Base-by-base conservation (phyloP, 2,113 vertebrate species). In the Cariama cristata region DNA sequence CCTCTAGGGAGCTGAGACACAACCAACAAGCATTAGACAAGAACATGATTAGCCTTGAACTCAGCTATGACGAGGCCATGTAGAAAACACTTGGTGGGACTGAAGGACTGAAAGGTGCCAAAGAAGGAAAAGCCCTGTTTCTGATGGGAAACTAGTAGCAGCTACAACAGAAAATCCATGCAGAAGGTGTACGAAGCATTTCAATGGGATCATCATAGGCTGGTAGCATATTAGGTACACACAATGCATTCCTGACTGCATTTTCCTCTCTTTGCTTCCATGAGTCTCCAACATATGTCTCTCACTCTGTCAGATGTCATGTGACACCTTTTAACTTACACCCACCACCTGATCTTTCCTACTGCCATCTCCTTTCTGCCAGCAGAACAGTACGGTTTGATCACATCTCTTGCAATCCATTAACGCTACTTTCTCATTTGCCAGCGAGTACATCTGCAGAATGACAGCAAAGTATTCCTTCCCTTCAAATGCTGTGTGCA, bases 331-430 rank as follows among this genome's bases (percentile, higher is more conserved):
- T 80, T 50, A 97, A 49, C 82, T 58, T 63, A 45, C 88, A 74
- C 90, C 79, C 85, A 88, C 88, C 1, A 0, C 8, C 82, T 88
- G 66, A 84, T 92, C 69, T 88, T 82, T 58, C 66, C 71, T 73
- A 42, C 75, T 90, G 90, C 74, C 85, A 88, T 20, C 92, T 66
- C 88, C 74, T 38, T 85, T 52, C 87, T 97, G 92, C 84, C 93
- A 96, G 81, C 58, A 76, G 71, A 93, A 91, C 79, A 95, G 50
- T 53, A 83, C 73, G 79, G 79, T 69, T 86, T 90, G 45, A 86
- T 66, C 66, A 8, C 44, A 52, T 62, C 75, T 93, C 79, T 50
- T 86, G 92, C 88, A 95, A 88, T 4, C 38, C 47, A 73, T 55
- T 86, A 86, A 66, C 45, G 64, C 68, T 50, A 84, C 68, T 59